Conservation (phyloP, 2,888 invertebrate species). For the Tipula vernalis region DNA sequence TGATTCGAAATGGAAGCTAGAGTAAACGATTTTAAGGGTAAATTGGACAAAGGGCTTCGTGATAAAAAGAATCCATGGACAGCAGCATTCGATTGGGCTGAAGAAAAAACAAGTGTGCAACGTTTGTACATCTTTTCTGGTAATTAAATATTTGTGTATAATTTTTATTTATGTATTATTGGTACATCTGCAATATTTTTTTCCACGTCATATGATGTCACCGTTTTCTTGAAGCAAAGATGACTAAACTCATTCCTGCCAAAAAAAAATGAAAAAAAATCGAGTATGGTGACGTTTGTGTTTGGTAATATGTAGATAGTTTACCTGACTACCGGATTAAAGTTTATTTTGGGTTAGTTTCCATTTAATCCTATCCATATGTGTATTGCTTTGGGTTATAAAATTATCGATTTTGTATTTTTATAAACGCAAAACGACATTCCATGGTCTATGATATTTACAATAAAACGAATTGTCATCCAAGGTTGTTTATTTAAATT, state of each 20-base stretch:
- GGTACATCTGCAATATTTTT: neutral
- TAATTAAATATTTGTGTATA: constrained; percentile 35
- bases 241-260: neutral
- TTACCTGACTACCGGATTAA: neutral
- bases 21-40: constrained; percentile 43
- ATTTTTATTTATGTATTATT: neutral
- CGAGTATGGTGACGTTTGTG: neutral
- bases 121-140: constrained; percentile 67
- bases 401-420: neutral
- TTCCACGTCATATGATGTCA: neutral
- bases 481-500: neutral
- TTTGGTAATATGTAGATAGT: neutral
- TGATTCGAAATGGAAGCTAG: constrained; percentile 32
- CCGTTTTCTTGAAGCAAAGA: neutral
- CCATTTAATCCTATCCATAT: neutral
- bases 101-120: constrained; percentile 59
- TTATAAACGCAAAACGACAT: neutral
- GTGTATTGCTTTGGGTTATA: neutral
- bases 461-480: neutral
- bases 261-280: neutral
- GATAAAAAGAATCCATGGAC: constrained; percentile 65
- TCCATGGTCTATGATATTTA: neutral
- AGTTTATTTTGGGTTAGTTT: neutral
- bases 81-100: constrained; percentile 48
- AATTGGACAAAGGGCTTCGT: constrained; percentile 45